Percentiles rank a stretch among this genome's conserved stretches.
Evolutionary conservation across 2,797 vertebrate species (phyloP).

Genomic region (Mycteria americana): DNA sequence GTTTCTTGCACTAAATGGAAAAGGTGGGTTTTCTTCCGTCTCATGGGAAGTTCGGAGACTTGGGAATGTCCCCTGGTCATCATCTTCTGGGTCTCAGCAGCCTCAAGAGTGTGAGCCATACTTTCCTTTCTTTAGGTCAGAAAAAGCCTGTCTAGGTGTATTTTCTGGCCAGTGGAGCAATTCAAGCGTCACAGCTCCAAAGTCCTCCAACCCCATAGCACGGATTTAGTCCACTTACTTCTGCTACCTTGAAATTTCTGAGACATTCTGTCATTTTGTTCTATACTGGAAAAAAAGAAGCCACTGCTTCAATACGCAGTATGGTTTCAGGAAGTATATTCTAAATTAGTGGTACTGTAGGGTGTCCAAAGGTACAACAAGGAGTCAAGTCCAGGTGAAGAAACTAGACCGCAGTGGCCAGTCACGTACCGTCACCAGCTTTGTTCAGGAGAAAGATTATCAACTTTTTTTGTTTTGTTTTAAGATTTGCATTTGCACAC

Average conservation of each 20-base stretch:
- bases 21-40: background rate
- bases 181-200: background rate
- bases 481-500: background rate
- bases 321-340: background rate
- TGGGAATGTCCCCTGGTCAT: background rate
- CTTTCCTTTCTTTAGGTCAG: background rate
- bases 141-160: background rate
- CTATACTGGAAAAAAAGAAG: background rate
- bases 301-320: background rate
- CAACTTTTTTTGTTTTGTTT: background rate
- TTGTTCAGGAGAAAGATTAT: background rate
- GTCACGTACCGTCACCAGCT: background rate
- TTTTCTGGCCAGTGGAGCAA: background rate
- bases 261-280: background rate
- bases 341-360: background rate
- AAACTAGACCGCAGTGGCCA: background rate
- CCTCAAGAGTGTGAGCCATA: background rate
- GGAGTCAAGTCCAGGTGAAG: background rate
- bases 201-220: background rate
- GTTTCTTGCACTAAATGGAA: background rate
- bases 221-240: background rate
- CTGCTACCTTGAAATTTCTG: background rate
- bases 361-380: background rate
- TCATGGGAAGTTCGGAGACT: background rate
- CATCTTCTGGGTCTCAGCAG: background rate